Evolutionary conservation across 2,888 invertebrate genomes (phyloP).

Genomic region (Erannis defoliaria): DNA sequence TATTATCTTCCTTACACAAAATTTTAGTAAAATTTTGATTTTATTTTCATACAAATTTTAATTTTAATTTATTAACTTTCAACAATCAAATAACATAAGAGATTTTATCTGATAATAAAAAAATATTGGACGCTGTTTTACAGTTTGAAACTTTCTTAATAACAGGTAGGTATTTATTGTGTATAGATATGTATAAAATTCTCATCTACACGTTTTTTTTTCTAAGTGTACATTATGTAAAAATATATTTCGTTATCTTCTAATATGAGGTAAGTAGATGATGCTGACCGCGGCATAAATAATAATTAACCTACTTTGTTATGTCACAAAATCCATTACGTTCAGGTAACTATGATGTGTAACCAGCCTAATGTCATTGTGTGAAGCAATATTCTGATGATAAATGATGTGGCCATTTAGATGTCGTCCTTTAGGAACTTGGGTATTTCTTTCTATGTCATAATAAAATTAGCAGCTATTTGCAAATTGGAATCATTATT

Average conservation of each 20-base stretch:
- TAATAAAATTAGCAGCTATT: not conserved
- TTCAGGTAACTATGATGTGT: constrained; percentile 15
- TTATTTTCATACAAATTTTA: too few species aligned
- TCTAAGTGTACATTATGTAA: too few species aligned
- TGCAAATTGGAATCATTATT: not conserved
- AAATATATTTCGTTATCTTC: not conserved
- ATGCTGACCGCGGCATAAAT: constrained; percentile 14
- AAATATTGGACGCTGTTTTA: too few species aligned
- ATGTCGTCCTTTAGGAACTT: not conserved
- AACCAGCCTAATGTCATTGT: constrained; percentile 16
- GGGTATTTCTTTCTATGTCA: not conserved
- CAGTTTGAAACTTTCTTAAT: too few species aligned
- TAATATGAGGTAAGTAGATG: constrained; percentile 3
- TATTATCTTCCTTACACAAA: too few species aligned
- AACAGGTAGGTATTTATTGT: too few species aligned
- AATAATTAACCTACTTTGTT: constrained; percentile 23
- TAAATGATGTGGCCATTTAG: constrained; percentile 10
- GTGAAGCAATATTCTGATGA: constrained; percentile 6
- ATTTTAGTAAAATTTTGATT: too few species aligned
- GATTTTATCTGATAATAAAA: too few species aligned
- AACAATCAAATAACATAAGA: too few species aligned
- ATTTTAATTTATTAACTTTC: too few species aligned
- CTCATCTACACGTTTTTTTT: too few species aligned
- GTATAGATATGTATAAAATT: too few species aligned
- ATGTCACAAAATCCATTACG: constrained; percentile 24